Evolutionary conservation across 2,113 vertebrate genomes (phyloP), one percentile per base, ranked within the genome.

Genomic region (Anser cygnoides): DNA sequence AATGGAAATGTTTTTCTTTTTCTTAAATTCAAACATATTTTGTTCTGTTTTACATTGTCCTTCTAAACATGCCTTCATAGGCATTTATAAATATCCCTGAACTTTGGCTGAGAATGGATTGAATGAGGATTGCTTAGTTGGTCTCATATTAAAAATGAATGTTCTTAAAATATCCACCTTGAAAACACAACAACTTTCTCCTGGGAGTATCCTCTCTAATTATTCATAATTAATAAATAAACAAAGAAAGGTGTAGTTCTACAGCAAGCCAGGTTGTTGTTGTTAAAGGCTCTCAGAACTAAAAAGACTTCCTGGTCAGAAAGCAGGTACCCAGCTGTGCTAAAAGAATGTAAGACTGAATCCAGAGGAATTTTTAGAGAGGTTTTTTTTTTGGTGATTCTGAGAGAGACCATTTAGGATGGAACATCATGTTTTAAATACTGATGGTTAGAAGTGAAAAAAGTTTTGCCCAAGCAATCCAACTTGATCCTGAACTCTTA

Each of bases 151-250:
- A 81, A 87, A 89, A 68, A 66, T 11, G 20, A 63, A 46, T 55
- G 29, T 84, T 75, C 79, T 90, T 91, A 82, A 93, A 95, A 79
- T 81, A 91, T 33, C 57, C 31, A 92, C 57, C 62, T 70, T 92
- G 66, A 49, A 91, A 84, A 91, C 55, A 20, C 2, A 73, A 61
- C 79, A 73, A 29, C 25, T 73, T 84, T 87, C 49, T 94, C 57
- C 68, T 1, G 4, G 52, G 61, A 87, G 13, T 43, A 67, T 62
- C 49, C 66, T 84, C 65, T 92, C 82, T 86, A 96, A 95, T 97
- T 96, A 94, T 93, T 96, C 74, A 96, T 94, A 96, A 95, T 95
- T 96, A 96, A 97, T 96, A 95, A 94, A 96, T 96, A 97, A 96
- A 95, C 86, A 89, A 86, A 87, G 84, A 93, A 86, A 55, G 50